Conservation (phyloP, 2,888 invertebrate species). For the Ectemnius lituratus region DNA sequence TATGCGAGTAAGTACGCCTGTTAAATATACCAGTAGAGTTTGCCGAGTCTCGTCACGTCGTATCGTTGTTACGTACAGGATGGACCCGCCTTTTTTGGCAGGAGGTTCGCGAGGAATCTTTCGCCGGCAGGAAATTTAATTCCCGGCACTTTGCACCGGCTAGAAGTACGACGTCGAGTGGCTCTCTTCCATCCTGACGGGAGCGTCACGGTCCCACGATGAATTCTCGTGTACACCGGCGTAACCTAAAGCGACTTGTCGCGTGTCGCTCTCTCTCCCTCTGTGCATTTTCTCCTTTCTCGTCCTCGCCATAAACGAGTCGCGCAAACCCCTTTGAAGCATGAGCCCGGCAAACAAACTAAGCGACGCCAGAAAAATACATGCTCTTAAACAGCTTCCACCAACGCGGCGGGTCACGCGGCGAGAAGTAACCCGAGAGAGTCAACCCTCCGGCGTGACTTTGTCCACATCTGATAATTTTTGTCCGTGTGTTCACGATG, state of each 20-base stretch:
- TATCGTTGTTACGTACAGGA: slow-evolving; percentile 39
- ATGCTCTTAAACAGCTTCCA: too few species aligned
- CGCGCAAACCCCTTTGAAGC: slow-evolving; percentile 15
- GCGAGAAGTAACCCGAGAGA: too few species aligned
- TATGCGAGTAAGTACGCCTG: too few species aligned
- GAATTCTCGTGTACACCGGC: slow-evolving; percentile 36
- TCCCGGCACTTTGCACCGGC: slow-evolving; percentile 58
- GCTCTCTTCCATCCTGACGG: slow-evolving; percentile 47
- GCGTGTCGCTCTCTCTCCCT: slow-evolving; percentile 13
- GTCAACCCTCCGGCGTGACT: too few species aligned
- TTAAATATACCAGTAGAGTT: too few species aligned
- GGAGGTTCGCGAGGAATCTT: slow-evolving; percentile 38
- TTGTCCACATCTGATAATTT: too few species aligned
- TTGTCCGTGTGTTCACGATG: too few species aligned
- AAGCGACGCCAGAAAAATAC: slow-evolving; percentile 6
- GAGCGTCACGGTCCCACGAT: slow-evolving; percentile 41
- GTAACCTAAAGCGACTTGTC: slow-evolving; percentile 40
- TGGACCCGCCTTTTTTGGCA: slow-evolving; percentile 13
- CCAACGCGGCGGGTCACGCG: too few species aligned
- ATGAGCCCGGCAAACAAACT: slow-evolving; percentile 1
- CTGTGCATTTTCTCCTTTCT: slow-evolving; percentile 14
- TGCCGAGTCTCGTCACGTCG: slow-evolving; percentile 26
- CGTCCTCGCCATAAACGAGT: slow-evolving; percentile 10
- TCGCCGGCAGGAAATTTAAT: slow-evolving; percentile 61
- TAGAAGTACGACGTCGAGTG: slow-evolving; percentile 55